Base-by-base conservation (phyloP, 2,888 invertebrate genomes). In the Diplazon laetatorius region DNA sequence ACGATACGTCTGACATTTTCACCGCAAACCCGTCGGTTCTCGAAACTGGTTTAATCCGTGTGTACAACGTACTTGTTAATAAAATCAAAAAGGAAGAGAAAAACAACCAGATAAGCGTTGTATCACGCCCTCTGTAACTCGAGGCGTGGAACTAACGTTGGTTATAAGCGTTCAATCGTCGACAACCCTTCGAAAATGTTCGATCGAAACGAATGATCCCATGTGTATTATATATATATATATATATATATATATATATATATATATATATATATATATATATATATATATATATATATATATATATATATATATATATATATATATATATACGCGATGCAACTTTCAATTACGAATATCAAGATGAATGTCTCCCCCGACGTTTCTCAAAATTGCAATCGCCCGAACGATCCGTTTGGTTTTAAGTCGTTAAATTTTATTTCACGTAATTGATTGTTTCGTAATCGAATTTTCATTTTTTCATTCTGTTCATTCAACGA, bases 401-500 rank as follows among this genome's bases (percentile, higher is more conserved):
- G 16, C 6, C 2, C 42, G 39, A n/a, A n/a, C 55, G 25, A 55
- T 55, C 66, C 16, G 44, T 42, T 44, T 59, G 42, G 22, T 70
- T 52, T 55, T 50, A 37, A 12, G 63, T 73, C 65, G 63, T 73
- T 69, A 22, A 2, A 63, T 30, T 1, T 62, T 25, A 57, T 57
- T 71, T 57, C 35, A 35, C 12, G 39, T 55, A 66, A 68, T 66
- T 18, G 44, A 59, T 76, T 66, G 30, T 73, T 42, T 72, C 6
- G 62, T 70, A 25, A 39, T 65, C n/a, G n/a, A n/a, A n/a, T n/a
- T n/a, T n/a, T 66, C 37, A 82, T 80, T 79, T 5, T 30, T 60
- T 55, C 9, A 79, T 81, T 80, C 74, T 63, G 72, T 76, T 71
- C 46, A 80, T 80, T 35, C 66, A 20, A 73, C 74, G 62, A 65